Evolutionary conservation across 2,797 vertebrate species (phyloP).

Genomic region (Philypnodon macrostomus): DNA sequence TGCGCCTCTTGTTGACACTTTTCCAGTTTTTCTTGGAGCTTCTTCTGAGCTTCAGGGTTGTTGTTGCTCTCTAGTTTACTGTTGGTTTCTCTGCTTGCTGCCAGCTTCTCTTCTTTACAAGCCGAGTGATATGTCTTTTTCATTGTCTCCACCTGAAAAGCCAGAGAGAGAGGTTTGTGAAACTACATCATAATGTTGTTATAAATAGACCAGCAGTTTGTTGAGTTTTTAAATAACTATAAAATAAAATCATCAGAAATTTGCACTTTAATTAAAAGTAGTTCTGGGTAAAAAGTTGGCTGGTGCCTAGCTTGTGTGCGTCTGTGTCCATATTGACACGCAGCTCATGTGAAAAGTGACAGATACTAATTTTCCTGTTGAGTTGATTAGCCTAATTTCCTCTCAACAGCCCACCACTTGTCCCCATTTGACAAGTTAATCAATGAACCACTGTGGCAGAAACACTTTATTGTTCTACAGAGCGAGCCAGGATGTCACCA

Average conservation of each 20-base stretch:
- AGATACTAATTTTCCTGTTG: conserved; percentile 27
- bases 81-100: conserved; percentile 87
- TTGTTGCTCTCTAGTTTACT: conserved; percentile 91
- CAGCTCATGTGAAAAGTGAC: conserved; percentile 2
- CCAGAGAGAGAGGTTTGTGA: background rate
- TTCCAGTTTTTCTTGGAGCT: conserved; percentile 96
- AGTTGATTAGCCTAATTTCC: conserved; percentile 57
- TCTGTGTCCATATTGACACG: conserved; percentile 18
- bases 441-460: conserved; percentile 44
- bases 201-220: no score
- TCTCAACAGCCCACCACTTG: conserved; percentile 16
- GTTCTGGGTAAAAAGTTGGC: background rate
- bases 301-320: background rate
- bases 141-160: conserved; percentile 78
- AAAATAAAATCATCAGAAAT: no score
- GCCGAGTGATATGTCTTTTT: conserved; percentile 92
- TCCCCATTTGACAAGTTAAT: conserved; percentile 21
- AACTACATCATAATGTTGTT: no score
- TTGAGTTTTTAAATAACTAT: no score
- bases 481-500: conserved; percentile 37
- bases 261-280: background rate
- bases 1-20: conserved; percentile 93
- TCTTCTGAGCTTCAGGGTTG: conserved; percentile 92
- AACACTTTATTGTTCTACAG: conserved; percentile 25
- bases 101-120: conserved; percentile 95